A percentile compares a stretch with the other conserved stretches of the same genome.
Evolutionary conservation across 1,140 invertebrate species (phyloP).

Genomic region (Tetramorium alpestre): DNA sequence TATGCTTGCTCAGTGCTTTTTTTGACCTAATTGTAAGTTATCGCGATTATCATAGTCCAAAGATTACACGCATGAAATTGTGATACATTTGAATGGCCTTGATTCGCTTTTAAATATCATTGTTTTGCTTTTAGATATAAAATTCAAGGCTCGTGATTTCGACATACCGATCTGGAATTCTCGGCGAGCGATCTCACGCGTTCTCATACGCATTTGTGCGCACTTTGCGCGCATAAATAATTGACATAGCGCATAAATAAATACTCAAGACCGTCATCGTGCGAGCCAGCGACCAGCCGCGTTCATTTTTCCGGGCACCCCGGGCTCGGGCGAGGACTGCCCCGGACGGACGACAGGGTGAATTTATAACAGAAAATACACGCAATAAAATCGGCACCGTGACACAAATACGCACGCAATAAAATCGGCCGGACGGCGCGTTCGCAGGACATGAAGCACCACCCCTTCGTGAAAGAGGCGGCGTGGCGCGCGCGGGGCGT

Average conservation of each 20-base stretch:
- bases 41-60: background rate
- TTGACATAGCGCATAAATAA: constrained; percentile 48
- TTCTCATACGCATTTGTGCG: background rate
- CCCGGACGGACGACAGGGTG: constrained; percentile 34
- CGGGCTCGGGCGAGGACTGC: background rate
- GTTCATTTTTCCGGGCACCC: constrained; percentile 42
- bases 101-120: background rate
- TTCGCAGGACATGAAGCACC: constrained; percentile 30
- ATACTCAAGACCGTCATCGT: constrained; percentile 4
- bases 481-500: constrained; percentile 28
- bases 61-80: background rate
- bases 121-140: background rate
- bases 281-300: background rate
- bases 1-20: background rate
- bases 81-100: background rate
- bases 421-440: constrained; percentile 58
- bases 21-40: background rate
- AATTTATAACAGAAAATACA: constrained; percentile 84
- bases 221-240: constrained; percentile 52
- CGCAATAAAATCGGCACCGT: constrained; percentile 78
- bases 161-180: background rate
- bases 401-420: constrained; percentile 69
- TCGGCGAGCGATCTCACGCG: constrained; percentile 26
- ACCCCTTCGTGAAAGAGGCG: constrained; percentile 38
- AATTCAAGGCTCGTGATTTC: background rate